These are phyloP conservation scores for Pristionchus maxplancki DNA, from an alignment of 2,888 invertebrate genomes.

Conservation along the genomic window DNA sequence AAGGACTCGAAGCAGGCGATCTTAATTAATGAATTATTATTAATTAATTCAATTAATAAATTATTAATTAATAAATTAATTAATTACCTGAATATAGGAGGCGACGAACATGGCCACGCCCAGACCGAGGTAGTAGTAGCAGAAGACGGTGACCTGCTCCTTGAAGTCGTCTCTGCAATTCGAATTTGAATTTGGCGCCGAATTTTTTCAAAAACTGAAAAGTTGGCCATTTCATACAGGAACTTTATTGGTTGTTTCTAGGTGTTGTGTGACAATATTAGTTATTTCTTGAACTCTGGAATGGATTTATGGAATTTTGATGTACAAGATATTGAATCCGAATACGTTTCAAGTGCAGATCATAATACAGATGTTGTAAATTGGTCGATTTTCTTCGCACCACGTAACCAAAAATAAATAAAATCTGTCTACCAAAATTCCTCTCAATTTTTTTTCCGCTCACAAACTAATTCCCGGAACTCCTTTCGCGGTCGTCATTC, in stretches of 20 bases:
- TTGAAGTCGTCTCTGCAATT: slow-evolving; percentile 73
- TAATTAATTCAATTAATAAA: slow-evolving; percentile 3
- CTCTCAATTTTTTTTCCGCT: too few species aligned
- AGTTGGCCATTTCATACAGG: neutral
- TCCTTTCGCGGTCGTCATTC: slow-evolving; percentile 59
- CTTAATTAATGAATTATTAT: slow-evolving; percentile 54
- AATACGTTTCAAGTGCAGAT: too few species aligned
- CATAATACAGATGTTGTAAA: too few species aligned
- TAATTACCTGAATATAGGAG: slow-evolving; percentile 79
- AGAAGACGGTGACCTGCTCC: slow-evolving; percentile 65
- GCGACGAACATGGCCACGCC: slow-evolving; percentile 80
- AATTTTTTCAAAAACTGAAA: neutral
- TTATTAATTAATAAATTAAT: slow-evolving; percentile 4
- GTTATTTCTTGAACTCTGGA: too few species aligned
- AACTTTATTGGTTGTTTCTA: neutral
- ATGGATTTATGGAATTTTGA: too few species aligned
- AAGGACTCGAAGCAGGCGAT: slow-evolving; percentile 75
- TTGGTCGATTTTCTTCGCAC: too few species aligned
- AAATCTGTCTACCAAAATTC: too few species aligned
- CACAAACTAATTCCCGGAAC: slow-evolving; percentile 55
- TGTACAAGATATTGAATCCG: too few species aligned
- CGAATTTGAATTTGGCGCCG: neutral
- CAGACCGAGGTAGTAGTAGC: slow-evolving; percentile 79
- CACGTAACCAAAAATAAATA: too few species aligned
- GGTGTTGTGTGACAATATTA: too few species aligned